A percentile compares a stretch with the other conserved stretches of the same genome.
These are phyloP conservation scores for Chionomys nivalis DNA, from an alignment of 2,113 vertebrate species.

Conservation along the genomic window DNA sequence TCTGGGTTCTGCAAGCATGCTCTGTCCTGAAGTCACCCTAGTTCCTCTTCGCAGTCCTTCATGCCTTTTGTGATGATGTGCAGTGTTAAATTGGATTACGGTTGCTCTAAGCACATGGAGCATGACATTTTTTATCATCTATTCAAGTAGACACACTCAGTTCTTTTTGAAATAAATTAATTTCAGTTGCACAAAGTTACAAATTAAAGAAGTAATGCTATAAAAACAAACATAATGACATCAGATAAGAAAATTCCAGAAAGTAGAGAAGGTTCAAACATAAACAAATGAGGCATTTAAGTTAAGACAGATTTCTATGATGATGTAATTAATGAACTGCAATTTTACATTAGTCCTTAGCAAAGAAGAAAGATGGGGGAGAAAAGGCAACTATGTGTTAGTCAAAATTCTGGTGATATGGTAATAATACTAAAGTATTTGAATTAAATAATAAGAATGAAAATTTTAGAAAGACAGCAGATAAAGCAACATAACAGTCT, in stretches of 20 bases:
- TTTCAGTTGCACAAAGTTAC: background rate
- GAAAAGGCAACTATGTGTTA: constrained; percentile 40
- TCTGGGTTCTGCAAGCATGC: constrained; percentile 1
- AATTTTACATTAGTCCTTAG: constrained; percentile 45
- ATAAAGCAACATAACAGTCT: constrained; percentile 29
- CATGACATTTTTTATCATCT: background rate
- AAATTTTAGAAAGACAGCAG: constrained; percentile 38
- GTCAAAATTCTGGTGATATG: constrained; percentile 27
- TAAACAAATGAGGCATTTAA: constrained; percentile 32
- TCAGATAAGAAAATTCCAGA: constrained; percentile 34
- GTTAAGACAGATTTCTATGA: constrained; percentile 54
- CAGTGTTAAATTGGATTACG: constrained; percentile 7
- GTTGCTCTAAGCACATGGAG: background rate
- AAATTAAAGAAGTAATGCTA: constrained; percentile 11
- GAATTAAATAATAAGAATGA: constrained; percentile 57
- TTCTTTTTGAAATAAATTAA: constrained; percentile 18
- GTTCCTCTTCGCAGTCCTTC: background rate
- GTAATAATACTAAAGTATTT: constrained; percentile 4
- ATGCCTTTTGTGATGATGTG: background rate
- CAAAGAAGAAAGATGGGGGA: constrained; percentile 33
- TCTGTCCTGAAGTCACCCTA: background rate
- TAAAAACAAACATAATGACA: constrained; percentile 26
- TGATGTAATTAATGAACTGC: constrained; percentile 44
- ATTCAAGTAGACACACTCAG: background rate
- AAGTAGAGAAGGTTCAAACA: background rate